A percentile compares a stretch with the other conserved stretches of the same genome.
Evolutionary conservation across 2,797 vertebrate genomes (phyloP).

Genomic region (Ficedula albicollis): DNA sequence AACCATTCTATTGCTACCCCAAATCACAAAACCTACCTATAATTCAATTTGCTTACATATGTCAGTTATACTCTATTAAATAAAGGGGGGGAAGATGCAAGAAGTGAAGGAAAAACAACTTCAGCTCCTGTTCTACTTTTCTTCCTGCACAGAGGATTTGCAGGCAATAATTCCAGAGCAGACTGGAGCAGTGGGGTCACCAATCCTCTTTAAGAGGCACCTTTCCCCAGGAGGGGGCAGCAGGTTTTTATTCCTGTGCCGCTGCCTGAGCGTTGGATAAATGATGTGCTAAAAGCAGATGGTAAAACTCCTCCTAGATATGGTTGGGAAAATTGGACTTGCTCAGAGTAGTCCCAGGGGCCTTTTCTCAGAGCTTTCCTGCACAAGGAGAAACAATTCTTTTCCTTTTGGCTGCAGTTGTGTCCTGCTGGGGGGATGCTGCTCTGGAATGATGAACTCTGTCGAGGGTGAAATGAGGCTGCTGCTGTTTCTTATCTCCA

Average conservation of each 20-base stretch:
- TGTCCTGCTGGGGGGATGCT: not conserved
- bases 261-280: constrained; percentile 5
- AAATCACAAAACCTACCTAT: not conserved
- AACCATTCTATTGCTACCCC: not conserved
- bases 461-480: constrained; percentile 3
- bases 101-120: not conserved
- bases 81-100: not conserved
- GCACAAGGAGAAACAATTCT: constrained; percentile 22
- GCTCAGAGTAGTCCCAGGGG: constrained; percentile 5
- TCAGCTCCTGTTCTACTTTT: not conserved
- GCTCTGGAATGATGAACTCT: not conserved
- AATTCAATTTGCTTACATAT: not conserved
- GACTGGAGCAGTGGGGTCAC: not conserved
- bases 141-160: not conserved
- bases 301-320: not conserved
- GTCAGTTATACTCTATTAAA: not conserved
- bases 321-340: constrained; percentile 19
- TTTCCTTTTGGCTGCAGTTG: constrained; percentile 10
- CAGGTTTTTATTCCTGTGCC: constrained; percentile 5
- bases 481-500: not conserved
- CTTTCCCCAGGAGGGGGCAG: not conserved
- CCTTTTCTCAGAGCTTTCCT: constrained; percentile 13
- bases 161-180: not conserved
- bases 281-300: constrained; percentile 36
- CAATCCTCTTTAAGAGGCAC: not conserved